phyloP scores from a whole-genome alignment of 1,140 invertebrate species.

The Hetaerina americana region DNA sequence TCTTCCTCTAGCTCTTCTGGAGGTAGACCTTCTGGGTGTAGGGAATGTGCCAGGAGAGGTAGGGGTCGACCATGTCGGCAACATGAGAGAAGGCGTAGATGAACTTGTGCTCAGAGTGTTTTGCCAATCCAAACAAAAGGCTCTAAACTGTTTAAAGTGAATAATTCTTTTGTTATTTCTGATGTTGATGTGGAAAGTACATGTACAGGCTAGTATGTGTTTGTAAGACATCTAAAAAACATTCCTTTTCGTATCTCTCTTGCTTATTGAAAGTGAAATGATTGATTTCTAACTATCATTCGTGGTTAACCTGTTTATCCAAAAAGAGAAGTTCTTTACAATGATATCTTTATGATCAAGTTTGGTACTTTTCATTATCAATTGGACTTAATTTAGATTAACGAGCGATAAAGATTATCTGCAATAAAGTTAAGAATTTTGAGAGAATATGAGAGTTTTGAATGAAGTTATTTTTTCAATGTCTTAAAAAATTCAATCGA shows the following conservation, averaged over 20 bases:
- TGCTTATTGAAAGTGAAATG: too few relatives aligned
- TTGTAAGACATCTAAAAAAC: not conserved
- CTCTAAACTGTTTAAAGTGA: not conserved
- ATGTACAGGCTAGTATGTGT: slow-evolving; percentile 2
- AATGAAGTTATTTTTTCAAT: too few relatives aligned
- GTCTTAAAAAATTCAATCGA: too few relatives aligned
- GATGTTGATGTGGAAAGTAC: not conserved
- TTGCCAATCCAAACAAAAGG: not conserved
- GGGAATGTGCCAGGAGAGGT: not conserved
- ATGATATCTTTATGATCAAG: too few relatives aligned
- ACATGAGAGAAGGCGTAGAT: not conserved
- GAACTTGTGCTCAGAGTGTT: not conserved
- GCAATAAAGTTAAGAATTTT: too few relatives aligned
- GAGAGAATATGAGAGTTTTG: too few relatives aligned
- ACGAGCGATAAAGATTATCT: too few relatives aligned
- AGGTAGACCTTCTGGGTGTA: not conserved
- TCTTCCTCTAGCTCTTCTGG: not conserved
- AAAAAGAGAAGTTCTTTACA: too few relatives aligned
- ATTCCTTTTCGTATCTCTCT: not conserved
- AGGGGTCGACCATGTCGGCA: not conserved
- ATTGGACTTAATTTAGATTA: too few relatives aligned
- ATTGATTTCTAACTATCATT: too few relatives aligned
- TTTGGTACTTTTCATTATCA: too few relatives aligned
- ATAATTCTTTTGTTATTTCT: not conserved
- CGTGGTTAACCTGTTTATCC: too few relatives aligned